phyloP scores from a whole-genome alignment of 2,797 vertebrate genomes.

The Bovichtus variegatus region DNA sequence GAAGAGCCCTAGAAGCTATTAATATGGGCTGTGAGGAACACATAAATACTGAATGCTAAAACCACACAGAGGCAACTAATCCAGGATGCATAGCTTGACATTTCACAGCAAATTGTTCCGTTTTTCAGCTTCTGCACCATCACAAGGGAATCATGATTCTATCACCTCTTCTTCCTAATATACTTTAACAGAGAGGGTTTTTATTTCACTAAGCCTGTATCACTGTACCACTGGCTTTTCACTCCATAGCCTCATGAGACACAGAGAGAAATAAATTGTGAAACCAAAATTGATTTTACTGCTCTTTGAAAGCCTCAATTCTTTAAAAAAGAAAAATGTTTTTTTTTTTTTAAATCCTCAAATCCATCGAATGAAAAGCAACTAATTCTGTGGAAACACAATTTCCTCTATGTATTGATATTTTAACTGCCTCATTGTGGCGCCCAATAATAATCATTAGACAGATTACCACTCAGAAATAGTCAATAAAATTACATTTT shows the following conservation, averaged over 20 bases:
- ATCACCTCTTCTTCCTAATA: neutral
- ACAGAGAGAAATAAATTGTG: conserved; percentile 3
- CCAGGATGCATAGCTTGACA: neutral
- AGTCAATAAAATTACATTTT: conserved; percentile 64
- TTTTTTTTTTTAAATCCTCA: conserved; percentile 1
- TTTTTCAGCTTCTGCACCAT: neutral
- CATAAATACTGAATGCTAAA: neutral
- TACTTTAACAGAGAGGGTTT: neutral
- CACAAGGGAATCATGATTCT: neutral
- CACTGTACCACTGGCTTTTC: conserved; percentile 28
- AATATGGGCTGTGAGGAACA: neutral
- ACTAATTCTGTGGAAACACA: conserved; percentile 52
- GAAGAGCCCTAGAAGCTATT: neutral
- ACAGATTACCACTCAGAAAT: conserved; percentile 58
- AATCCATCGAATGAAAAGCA: conserved; percentile 30
- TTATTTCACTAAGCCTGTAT: conserved; percentile 21
- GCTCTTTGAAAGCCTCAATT: conserved; percentile 29
- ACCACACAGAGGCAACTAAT: neutral
- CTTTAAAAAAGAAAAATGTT: neutral
- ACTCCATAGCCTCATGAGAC: conserved; percentile 16
- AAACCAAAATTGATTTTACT: conserved; percentile 45
- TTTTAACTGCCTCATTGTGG: conserved; percentile 45
- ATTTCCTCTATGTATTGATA: conserved; percentile 53
- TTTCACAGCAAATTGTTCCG: conserved; percentile 2
- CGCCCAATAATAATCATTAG: conserved; percentile 51